A percentile compares a stretch with the other conserved stretches of the same genome.
These are phyloP conservation scores for Calypte anna DNA, from an alignment of 2,113 vertebrate genomes.

Conservation along the genomic window DNA sequence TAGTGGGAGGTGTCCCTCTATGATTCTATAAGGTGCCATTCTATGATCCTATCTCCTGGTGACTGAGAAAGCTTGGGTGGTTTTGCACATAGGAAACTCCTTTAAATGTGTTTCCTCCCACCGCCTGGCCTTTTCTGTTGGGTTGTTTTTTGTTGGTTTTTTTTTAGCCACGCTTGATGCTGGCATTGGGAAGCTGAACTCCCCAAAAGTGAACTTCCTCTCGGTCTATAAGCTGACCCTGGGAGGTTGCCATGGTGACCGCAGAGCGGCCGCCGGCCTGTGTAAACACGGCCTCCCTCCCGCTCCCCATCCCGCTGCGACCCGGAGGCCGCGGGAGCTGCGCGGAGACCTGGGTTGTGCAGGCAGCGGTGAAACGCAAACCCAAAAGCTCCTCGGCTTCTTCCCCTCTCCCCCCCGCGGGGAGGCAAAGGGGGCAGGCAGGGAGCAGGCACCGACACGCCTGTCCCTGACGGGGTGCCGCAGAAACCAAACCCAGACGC, in stretches of 20 bases:
- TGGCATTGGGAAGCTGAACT: slow-evolving; percentile 66
- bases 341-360: not conserved
- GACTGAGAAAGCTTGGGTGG: not conserved
- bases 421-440: not conserved
- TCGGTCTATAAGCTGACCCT: slow-evolving; percentile 76
- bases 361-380: slow-evolving; percentile 25
- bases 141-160: not conserved
- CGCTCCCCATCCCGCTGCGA: slow-evolving; percentile 16
- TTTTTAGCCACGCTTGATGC: slow-evolving; percentile 65
- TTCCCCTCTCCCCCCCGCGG: not conserved
- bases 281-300: slow-evolving; percentile 68
- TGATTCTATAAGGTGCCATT: too few species aligned
- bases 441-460: slow-evolving; percentile 16
- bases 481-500: slow-evolving; percentile 56
- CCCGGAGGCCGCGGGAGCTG: slow-evolving; percentile 5
- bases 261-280: slow-evolving; percentile 25
- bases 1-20: too few species aligned
- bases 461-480: not conserved
- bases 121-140: slow-evolving; percentile 29
- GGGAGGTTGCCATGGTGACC: slow-evolving; percentile 73
- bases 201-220: slow-evolving; percentile 76
- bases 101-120: slow-evolving; percentile 72
- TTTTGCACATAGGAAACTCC: slow-evolving; percentile 61
- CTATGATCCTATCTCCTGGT: not conserved
- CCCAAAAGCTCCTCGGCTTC: not conserved